Evolutionary conservation across 2,113 vertebrate species (phyloP).

Genomic region (Mesembrinibis cayennensis): DNA sequence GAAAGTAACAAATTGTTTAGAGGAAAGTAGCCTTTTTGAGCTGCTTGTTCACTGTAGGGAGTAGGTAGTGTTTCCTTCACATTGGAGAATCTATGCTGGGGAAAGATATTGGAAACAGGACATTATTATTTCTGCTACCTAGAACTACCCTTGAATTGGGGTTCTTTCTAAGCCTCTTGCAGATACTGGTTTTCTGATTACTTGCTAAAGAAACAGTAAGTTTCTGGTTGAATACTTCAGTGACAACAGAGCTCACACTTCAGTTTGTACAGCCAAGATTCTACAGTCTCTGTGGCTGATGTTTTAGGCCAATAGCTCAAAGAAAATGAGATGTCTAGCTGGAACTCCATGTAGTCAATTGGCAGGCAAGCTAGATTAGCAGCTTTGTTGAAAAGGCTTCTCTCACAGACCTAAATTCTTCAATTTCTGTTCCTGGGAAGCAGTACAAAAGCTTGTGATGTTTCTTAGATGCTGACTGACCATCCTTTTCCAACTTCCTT

Average conservation of each 20-base stretch:
- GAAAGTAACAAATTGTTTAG: background rate
- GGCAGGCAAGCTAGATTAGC: background rate
- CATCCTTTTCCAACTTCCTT: slow-evolving; percentile 16
- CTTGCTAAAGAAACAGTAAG: background rate
- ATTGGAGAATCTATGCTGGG: background rate
- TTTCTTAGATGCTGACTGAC: slow-evolving; percentile 25
- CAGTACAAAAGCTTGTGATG: slow-evolving; percentile 3
- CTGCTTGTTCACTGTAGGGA: background rate
- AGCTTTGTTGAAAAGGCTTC: background rate
- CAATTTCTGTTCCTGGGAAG: slow-evolving; percentile 39
- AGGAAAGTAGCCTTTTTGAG: background rate
- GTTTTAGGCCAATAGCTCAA: background rate
- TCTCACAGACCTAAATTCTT: background rate
- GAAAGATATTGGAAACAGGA: background rate
- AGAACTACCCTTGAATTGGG: background rate
- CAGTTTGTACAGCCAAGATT: background rate
- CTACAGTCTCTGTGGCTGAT: background rate
- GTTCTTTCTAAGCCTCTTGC: background rate
- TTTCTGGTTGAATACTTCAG: background rate
- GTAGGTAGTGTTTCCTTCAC: background rate
- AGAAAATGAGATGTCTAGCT: background rate
- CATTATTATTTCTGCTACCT: background rate
- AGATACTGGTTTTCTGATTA: background rate
- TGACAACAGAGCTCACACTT: background rate
- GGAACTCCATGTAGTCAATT: background rate